Evolutionary conservation across 2,113 vertebrate species (phyloP).

Genomic region (Setophaga petechia): DNA sequence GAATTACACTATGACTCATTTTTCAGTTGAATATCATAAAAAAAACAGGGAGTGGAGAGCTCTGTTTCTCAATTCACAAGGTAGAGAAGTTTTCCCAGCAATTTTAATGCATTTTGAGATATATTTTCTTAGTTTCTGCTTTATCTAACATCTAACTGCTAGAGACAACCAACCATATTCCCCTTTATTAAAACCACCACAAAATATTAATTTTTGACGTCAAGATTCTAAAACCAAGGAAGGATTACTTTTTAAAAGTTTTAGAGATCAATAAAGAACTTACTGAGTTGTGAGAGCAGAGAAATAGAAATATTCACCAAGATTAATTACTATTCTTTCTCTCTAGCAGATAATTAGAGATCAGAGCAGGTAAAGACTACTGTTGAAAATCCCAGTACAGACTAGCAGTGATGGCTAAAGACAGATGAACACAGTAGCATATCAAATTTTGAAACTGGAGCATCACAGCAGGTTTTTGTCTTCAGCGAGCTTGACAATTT

Average conservation of each 20-base stretch:
- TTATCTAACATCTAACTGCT: not conserved
- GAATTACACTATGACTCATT: not conserved
- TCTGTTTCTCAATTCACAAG: not conserved
- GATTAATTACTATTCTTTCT: not conserved
- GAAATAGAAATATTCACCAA: not conserved
- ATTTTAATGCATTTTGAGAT: not conserved
- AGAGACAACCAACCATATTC: not conserved
- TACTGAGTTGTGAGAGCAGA: not conserved
- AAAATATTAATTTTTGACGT: not conserved
- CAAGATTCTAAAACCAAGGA: not conserved
- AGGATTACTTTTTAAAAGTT: not conserved
- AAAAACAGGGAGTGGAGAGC: not conserved
- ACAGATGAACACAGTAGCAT: not conserved
- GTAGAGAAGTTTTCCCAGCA: not conserved
- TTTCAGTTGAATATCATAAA: not conserved
- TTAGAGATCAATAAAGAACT: not conserved
- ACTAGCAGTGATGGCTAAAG: not conserved
- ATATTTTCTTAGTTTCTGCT: not conserved
- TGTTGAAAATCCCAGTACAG: not conserved
- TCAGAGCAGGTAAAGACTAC: not conserved
- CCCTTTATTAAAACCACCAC: not conserved
- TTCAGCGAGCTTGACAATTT: not conserved
- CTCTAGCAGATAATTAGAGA: not conserved
- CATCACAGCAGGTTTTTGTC: not conserved
- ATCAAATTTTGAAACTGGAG: not conserved